Percentiles rank a stretch among this genome's conserved stretches.
Evolutionary conservation across 1,140 invertebrate species (phyloP).

Genomic region (Plutomurus gul): DNA sequence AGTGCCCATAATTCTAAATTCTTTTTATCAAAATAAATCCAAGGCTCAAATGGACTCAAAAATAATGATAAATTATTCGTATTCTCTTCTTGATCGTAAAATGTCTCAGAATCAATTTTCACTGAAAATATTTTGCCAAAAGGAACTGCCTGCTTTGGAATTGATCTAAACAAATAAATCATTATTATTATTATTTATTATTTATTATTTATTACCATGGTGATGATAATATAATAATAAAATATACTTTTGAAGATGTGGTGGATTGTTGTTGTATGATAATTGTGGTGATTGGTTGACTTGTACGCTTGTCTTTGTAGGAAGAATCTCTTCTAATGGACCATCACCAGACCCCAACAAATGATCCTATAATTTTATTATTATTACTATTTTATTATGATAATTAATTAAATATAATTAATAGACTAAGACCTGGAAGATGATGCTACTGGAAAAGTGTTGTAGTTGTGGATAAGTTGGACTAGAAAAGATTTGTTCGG

Average conservation of each 20-base stretch:
- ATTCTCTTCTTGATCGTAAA: not conserved
- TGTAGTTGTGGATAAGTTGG: not conserved
- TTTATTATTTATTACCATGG: not conserved
- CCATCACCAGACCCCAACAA: not conserved
- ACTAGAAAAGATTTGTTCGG: not conserved
- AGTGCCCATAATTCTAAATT: conserved; percentile 54
- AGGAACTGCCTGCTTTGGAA: not conserved
- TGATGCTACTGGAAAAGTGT: not conserved
- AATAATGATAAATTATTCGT: not conserved
- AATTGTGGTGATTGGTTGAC: not conserved
- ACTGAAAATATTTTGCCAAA: not conserved
- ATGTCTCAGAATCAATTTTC: not conserved
- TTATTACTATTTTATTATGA: not conserved
- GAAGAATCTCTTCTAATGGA: not conserved
- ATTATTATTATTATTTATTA: no score
- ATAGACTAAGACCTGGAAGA: not conserved
- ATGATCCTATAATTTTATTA: not conserved
- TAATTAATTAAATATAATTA: not conserved
- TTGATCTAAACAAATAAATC: no score
- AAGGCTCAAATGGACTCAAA: not conserved
- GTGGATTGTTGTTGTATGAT: not conserved
- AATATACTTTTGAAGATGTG: not conserved
- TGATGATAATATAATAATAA: no score
- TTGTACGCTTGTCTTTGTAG: not conserved
- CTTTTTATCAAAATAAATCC: not conserved